Base-by-base conservation (phyloP, 2,797 vertebrate genomes). In the Danio tinwini region DNA sequence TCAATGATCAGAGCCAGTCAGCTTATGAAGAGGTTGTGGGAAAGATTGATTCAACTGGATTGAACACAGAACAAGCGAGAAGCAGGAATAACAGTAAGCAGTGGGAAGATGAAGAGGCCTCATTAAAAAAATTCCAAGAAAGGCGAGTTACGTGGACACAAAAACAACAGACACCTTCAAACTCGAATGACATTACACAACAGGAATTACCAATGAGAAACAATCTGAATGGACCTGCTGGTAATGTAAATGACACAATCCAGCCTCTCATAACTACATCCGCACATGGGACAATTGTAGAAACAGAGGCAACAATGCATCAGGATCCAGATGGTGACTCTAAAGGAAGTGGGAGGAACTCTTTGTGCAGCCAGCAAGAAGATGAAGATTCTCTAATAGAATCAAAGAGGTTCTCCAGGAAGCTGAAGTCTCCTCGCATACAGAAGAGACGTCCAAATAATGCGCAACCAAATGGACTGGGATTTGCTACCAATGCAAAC, bases 351-450 rank as follows among this genome's bases (percentile, higher is more conserved):
- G 39, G 14, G 14, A 87, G 82, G 62, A 83, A 84, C 17, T 89
- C 80, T n/a, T 65, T 5, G 4, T 14, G 55, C 40, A 83, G 56
- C 21, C 84, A 82, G 10, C 73, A 85, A 45, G 84, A 1, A 74
- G 88, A 89, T n/a, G 6, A 55, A 4, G 75, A 78, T 19, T 17
- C 77, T 7, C 47, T 78, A 52, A 13, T 49, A 53, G 86, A 88
- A 8, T 7, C 12, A 9, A 61, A 68, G 75, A 77, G 49, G 21
- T 90, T 89, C 68, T 80, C 86, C 40, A 88, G 85, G 75, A 86
- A 82, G 11, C 29, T 92, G 50, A 89, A 70, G 29, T 94, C 91
- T 17, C 91, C 92, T 0, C 67, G 53, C 17, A 75, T 92, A 83
- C 83, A 73, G n/a, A 89, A 69, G 74, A 91, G 84, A 82, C 88